Evolutionary conservation across 1,140 invertebrate genomes (phyloP).

Genomic region (Drosophila sucinea): DNA sequence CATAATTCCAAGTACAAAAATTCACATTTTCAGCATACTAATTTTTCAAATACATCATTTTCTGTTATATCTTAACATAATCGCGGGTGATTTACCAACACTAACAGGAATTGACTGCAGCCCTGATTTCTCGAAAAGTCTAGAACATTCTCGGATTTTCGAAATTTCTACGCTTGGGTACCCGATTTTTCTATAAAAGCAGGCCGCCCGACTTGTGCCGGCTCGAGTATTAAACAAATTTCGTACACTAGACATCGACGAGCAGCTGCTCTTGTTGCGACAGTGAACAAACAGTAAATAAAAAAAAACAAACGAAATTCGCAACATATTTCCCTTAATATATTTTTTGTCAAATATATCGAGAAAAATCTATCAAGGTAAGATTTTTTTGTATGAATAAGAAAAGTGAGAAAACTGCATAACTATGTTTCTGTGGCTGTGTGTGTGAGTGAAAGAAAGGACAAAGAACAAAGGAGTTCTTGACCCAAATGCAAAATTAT

Average conservation of each 20-base stretch:
- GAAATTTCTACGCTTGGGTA: conserved; percentile 35
- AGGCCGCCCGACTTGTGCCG: conserved; percentile 22
- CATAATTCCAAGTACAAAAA: no score
- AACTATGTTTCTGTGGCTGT: conserved; percentile 5
- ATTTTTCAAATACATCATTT: no score
- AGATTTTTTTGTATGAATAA: not conserved
- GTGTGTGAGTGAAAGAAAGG: not conserved
- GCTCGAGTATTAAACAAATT: conserved; percentile 60
- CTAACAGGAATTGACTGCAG: conserved; percentile 49
- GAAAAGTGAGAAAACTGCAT: not conserved
- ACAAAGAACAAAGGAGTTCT: conserved; percentile 30
- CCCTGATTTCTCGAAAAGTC: conserved; percentile 60
- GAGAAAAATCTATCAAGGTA: conserved; percentile 49
- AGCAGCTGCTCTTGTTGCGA: conserved; percentile 58
- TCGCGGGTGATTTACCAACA: not conserved
- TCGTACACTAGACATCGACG: conserved; percentile 51
- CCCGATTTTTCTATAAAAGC: conserved; percentile 55
- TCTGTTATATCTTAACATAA: not conserved
- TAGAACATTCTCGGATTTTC: conserved; percentile 60
- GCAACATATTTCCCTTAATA: conserved; percentile 45
- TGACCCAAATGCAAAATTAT: conserved; percentile 59
- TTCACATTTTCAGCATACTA: no score
- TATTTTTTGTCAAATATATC: conserved; percentile 56
- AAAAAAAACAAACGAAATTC: conserved; percentile 10
- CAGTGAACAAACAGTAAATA: conserved; percentile 46